phyloP scores from a whole-genome alignment of 2,113 vertebrate species.

The Nymphicus hollandicus region DNA sequence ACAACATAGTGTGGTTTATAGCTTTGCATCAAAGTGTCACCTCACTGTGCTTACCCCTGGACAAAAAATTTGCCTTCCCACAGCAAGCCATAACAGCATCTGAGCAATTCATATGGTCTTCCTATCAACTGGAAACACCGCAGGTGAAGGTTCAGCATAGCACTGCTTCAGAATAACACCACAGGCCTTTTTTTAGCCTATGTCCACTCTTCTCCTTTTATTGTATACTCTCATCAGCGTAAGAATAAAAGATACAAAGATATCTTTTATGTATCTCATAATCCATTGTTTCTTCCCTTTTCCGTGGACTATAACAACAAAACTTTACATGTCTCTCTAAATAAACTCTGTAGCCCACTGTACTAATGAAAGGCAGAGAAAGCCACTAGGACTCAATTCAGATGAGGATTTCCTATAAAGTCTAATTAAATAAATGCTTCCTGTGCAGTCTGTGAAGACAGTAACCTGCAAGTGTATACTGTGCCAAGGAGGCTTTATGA shows the following conservation, averaged over 20 bases:
- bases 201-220: not conserved
- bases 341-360: not conserved
- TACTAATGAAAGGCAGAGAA: not conserved
- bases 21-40: not conserved
- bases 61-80: not conserved
- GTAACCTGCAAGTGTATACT: not conserved
- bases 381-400: not conserved
- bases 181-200: not conserved
- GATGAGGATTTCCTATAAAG: not conserved
- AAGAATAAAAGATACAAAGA: not conserved
- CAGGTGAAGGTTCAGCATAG: not conserved
- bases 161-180: not conserved
- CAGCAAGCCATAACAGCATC: no score
- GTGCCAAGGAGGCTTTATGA: not conserved
- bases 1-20: not conserved
- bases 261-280: not conserved
- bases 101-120: not conserved
- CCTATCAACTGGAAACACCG: not conserved
- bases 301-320: not conserved
- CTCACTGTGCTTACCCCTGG: not conserved
- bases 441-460: not conserved
- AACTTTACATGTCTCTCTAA: not conserved
- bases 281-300: not conserved
- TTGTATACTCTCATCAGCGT: not conserved
- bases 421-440: not conserved